Evolutionary conservation across 2,888 invertebrate genomes (phyloP).

Genomic region (Acheta domesticus): DNA sequence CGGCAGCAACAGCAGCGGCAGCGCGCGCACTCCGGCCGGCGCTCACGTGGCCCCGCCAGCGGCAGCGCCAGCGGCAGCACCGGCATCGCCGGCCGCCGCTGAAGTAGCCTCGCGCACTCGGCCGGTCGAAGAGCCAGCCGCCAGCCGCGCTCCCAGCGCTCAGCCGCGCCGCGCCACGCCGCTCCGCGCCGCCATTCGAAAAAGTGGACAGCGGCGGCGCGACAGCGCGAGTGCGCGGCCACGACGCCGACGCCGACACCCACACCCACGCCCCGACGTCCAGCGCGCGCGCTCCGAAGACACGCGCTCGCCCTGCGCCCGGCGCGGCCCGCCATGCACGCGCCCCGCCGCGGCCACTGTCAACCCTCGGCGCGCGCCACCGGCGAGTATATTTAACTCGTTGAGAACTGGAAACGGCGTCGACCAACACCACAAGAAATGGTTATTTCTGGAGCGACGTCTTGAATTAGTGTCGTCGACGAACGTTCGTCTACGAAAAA

Average conservation of each 20-base stretch:
- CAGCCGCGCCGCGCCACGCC: too few relatives aligned
- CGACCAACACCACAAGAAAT: neutral
- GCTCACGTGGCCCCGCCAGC: neutral
- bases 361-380: neutral
- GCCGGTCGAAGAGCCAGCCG: too few relatives aligned
- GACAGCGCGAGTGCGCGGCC: neutral
- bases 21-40: neutral
- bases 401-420: neutral
- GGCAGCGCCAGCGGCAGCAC: neutral
- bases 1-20: neutral
- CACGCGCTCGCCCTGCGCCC: neutral
- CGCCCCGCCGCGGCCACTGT: neutral
- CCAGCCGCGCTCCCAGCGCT: too few relatives aligned
- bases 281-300: conserved; percentile 4
- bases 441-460: neutral
- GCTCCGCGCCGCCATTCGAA: neutral
- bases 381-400: neutral
- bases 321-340: neutral
- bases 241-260: neutral
- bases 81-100: neutral
- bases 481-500: neutral
- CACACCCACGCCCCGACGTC: neutral
- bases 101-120: neutral
- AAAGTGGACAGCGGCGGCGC: neutral
- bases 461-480: conserved; percentile 18